These are phyloP conservation scores for Gymnoscelis rufifasciata DNA, from an alignment of 2,888 invertebrate genomes.

Conservation along the genomic window DNA sequence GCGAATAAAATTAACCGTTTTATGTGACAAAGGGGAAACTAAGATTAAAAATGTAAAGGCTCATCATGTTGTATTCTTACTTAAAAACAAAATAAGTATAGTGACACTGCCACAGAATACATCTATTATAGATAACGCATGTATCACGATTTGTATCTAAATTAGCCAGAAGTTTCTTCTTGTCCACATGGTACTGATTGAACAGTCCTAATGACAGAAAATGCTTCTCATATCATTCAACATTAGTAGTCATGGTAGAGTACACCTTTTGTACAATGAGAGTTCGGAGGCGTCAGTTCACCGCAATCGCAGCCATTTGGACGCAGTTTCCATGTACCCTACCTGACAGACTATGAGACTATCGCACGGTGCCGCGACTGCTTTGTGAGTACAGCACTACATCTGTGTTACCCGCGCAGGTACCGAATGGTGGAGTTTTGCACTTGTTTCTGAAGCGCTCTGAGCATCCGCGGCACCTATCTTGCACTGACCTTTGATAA, in stretches of 20 bases:
- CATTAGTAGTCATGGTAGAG: constrained; percentile 52
- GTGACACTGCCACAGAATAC: too few relatives aligned
- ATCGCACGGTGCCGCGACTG: constrained; percentile 38
- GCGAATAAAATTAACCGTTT: too few relatives aligned
- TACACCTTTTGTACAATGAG: constrained; percentile 62
- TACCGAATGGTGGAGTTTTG: constrained; percentile 99
- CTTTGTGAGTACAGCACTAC: constrained; percentile 69
- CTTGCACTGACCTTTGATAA: too few relatives aligned
- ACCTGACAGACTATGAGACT: constrained; percentile 44
- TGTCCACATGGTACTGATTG: constrained; percentile 17
- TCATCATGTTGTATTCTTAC: too few relatives aligned
- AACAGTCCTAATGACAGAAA: constrained; percentile 31
- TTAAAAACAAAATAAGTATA: too few relatives aligned
- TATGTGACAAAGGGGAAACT: too few relatives aligned
- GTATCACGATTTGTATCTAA: too few relatives aligned
- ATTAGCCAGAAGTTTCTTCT: constrained; percentile 40
- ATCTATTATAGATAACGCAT: too few relatives aligned
- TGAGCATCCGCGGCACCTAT: too few relatives aligned
- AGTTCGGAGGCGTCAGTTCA: constrained; percentile 59
- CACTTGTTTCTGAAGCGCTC: too few relatives aligned
- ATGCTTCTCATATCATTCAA: constrained; percentile 43
- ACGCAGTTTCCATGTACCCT: constrained; percentile 53
- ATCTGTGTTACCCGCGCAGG: constrained; percentile 86
- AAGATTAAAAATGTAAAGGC: too few relatives aligned
- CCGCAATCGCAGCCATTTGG: constrained; percentile 46